Percentiles rank a stretch among this genome's conserved stretches.
Evolutionary conservation across 2,888 invertebrate species (phyloP).

Genomic region (Neoascia interrupta): DNA sequence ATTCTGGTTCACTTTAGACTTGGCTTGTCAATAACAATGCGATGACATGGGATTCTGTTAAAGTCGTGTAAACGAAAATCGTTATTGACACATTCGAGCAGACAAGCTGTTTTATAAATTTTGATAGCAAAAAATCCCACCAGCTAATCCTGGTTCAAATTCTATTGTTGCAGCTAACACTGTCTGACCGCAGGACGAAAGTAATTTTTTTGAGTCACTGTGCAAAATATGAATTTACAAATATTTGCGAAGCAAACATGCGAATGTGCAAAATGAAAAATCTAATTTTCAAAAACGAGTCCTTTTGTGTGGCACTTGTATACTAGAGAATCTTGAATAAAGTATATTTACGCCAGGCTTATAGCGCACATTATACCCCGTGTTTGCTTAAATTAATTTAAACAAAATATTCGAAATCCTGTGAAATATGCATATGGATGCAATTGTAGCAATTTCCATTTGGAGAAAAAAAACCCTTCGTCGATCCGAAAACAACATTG

Average conservation of each 20-base stretch:
- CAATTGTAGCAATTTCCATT: conserved; percentile 20
- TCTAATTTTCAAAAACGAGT: conserved; percentile 39
- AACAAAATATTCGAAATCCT: conserved; percentile 52
- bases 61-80: no score
- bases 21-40: no score
- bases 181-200: neutral
- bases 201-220: neutral
- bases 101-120: neutral
- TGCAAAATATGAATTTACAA: no score
- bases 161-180: neutral
- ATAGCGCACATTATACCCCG: conserved; percentile 6
- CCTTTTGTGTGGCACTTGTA: no score
- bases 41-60: no score
- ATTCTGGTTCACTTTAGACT: no score
- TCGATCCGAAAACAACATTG: conserved; percentile 60
- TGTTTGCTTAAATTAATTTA: conserved; percentile 62
- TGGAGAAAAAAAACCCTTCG: conserved; percentile 27
- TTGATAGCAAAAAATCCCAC: neutral
- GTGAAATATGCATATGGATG: conserved; percentile 27
- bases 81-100: no score
- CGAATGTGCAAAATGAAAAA: conserved; percentile 8
- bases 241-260: conserved; percentile 29
- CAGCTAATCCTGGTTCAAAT: neutral
- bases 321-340: no score
- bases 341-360: conserved; percentile 33